Evolutionary conservation across 2,888 invertebrate genomes (phyloP).

Genomic region (Leistus spinibarbis): DNA sequence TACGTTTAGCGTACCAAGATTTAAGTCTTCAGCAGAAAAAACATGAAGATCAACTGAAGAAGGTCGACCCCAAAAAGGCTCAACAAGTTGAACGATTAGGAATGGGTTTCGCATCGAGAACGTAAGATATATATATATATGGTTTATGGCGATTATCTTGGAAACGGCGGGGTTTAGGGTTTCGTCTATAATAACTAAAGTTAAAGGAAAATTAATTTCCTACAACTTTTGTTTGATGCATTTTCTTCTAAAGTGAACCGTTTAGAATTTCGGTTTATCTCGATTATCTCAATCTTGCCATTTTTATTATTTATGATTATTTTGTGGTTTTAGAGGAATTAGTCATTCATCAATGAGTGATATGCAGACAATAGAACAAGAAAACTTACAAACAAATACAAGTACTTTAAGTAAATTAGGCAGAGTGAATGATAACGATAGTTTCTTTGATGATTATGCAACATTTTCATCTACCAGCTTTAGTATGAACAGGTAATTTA

Average conservation of each 20-base stretch:
- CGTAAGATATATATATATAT: too few relatives aligned
- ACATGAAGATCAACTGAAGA: constrained; percentile 74
- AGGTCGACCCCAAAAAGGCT: constrained; percentile 80
- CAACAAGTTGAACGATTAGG: constrained; percentile 91
- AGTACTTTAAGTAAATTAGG: constrained; percentile 56
- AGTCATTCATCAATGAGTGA: constrained; percentile 88
- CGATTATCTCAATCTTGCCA: too few relatives aligned
- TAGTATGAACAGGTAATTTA: constrained; percentile 64
- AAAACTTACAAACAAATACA: constrained; percentile 61
- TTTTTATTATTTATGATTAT: background rate
- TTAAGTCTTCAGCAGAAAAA: constrained; percentile 70
- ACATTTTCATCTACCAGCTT: constrained; percentile 61
- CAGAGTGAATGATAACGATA: constrained; percentile 55
- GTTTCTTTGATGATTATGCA: constrained; percentile 61
- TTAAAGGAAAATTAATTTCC: background rate
- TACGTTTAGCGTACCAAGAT: constrained; percentile 80
- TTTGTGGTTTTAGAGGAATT: constrained; percentile 61
- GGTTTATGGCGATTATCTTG: background rate
- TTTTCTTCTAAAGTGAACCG: too few relatives aligned
- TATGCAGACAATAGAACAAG: constrained; percentile 91
- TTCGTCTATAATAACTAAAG: background rate
- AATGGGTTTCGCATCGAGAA: constrained; percentile 72
- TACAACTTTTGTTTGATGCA: background rate
- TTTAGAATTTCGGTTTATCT: too few relatives aligned
- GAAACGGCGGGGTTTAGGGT: background rate